Evolutionary conservation across 2,888 invertebrate species (phyloP).

Genomic region (Tuta absoluta): DNA sequence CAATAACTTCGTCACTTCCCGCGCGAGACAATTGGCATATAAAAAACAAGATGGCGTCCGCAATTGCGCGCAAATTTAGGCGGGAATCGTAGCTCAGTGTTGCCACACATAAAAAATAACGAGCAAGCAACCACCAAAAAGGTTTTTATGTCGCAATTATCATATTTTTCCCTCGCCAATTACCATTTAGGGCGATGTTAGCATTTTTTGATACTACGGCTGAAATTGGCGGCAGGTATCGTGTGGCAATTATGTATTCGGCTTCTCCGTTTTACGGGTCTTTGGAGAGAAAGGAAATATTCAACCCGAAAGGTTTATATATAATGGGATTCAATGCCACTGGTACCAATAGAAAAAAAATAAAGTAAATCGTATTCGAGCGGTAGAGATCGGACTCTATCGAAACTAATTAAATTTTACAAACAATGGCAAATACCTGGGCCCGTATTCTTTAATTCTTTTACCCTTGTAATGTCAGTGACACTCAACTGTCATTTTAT

Average conservation of each 20-base stretch:
- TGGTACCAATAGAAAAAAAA: no score
- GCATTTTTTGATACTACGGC: constrained; percentile 51
- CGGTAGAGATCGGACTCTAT: no score
- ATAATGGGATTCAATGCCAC: neutral
- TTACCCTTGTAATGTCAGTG: no score
- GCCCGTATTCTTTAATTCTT: no score
- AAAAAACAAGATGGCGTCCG: constrained; percentile 25
- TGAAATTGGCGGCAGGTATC: constrained; percentile 19
- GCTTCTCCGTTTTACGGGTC: neutral
- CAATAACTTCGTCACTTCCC: constrained; percentile 17
- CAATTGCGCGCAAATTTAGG: constrained; percentile 42
- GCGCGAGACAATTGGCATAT: constrained; percentile 27
- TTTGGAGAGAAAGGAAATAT: neutral
- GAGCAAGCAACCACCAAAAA: constrained; percentile 59
- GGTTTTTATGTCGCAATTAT: constrained; percentile 70
- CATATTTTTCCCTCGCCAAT: constrained; percentile 68
- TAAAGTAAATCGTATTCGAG: no score
- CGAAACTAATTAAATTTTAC: no score
- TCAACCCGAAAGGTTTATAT: neutral
- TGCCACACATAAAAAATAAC: constrained; percentile 59
- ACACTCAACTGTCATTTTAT: no score
- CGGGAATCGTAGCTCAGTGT: constrained; percentile 54
- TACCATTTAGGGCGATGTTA: constrained; percentile 61
- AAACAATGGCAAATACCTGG: no score
- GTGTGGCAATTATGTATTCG: constrained; percentile 11